Base-by-base conservation (phyloP, 2,113 vertebrate species). In the Phocoena sinus region DNA sequence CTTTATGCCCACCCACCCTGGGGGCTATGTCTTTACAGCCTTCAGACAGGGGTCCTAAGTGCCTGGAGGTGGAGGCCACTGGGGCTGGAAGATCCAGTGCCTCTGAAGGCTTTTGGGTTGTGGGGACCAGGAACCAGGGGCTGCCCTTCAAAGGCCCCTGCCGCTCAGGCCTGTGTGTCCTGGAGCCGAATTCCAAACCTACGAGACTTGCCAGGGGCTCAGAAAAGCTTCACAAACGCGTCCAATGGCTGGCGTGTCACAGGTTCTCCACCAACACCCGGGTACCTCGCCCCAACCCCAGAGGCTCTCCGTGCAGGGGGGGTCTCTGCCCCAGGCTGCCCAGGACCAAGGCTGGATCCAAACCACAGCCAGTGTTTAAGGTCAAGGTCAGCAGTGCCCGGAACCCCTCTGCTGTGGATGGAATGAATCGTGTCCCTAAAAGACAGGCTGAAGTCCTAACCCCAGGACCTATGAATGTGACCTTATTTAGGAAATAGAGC, bases 241-340 rank as follows among this genome's bases (percentile, higher is more conserved):
- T 6, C 18, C 6, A 8, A 28, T 0, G 6, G 12, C n/a, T 4
- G 68, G 62, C 0, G 18, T 6, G 3, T 28, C 5, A 0, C 58
- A 25, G 10, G 38, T 23, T 60, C 13, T 41, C 50, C 53, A 8
- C 9, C 8, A 3, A 20, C 11, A 21, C 26, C 21, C 73, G 1
- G 79, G 25, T 1, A 9, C 71, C 33, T 26, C 0, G 13, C 6
- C 56, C 6, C 3, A 2, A 25, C 12, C 20, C 33, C 18, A 26
- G 74, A 44, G 5, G 5, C 36, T 44, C 33, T 3, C n/a, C 11
- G 5, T 28, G 3, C 44, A 31, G 17, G 15, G 21, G 21, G 1
- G 4, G 77, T 7, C n/a, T 38, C 36, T 9, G 8, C 25, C 53
- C 65, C 36, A 18, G 60, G 31, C 73, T 28, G 26, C 50, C 36